phyloP scores from a whole-genome alignment of 2,888 invertebrate species.

The Drosophila fulvimacula region DNA sequence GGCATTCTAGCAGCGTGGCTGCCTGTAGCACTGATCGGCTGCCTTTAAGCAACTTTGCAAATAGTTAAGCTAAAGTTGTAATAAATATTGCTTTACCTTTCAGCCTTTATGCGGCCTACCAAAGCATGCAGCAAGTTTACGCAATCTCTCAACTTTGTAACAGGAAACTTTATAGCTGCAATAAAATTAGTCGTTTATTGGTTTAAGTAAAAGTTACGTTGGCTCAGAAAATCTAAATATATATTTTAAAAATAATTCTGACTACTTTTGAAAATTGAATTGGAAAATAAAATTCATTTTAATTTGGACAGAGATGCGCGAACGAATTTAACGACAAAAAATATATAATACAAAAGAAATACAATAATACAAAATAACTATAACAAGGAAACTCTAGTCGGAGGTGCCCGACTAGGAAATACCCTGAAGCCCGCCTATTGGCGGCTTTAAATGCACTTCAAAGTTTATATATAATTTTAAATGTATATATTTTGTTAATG shows the following conservation, averaged over 20 bases:
- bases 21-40: neutral
- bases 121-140: slow-evolving; percentile 1
- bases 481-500: too few species aligned
- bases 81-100: slow-evolving; percentile 27
- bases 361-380: too few species aligned
- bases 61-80: slow-evolving; percentile 24
- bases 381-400: too few species aligned
- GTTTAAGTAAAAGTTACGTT: neutral
- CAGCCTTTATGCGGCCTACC: slow-evolving; percentile 13
- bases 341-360: too few species aligned
- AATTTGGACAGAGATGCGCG: too few species aligned
- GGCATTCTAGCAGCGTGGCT: slow-evolving; percentile 4
- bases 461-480: too few species aligned
- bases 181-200: neutral
- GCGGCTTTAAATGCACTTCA: too few species aligned
- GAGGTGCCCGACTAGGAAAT: too few species aligned
- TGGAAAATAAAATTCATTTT: neutral
- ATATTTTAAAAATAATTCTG: too few species aligned
- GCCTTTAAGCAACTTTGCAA: slow-evolving; percentile 18
- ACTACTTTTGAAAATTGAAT: neutral
- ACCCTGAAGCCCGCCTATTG: too few species aligned
- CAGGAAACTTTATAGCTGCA: neutral
- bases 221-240: neutral
- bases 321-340: too few species aligned
- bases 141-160: slow-evolving; percentile 5